Evolutionary conservation across 2,113 vertebrate genomes (phyloP).

Genomic region (Syrmaticus mikado): DNA sequence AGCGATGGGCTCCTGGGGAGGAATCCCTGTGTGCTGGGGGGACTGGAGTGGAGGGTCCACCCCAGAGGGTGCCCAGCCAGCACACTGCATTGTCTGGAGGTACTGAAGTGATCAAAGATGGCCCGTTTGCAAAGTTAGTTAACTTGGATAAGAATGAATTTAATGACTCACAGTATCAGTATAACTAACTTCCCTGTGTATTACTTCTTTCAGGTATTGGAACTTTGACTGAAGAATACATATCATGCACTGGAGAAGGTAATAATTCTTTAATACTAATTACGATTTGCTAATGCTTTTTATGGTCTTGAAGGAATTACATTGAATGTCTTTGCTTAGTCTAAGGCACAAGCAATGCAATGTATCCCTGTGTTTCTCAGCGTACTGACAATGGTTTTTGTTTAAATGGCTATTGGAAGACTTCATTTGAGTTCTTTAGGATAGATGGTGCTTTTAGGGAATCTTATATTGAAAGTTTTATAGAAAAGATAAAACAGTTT

Average conservation of each 20-base stretch:
- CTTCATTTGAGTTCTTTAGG: background rate
- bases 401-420: background rate
- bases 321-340: background rate
- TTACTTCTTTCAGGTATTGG: slow-evolving; percentile 42
- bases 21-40: background rate
- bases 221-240: slow-evolving; percentile 3
- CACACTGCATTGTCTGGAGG: background rate
- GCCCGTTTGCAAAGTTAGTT: background rate
- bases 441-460: background rate
- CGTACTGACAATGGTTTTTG: background rate
- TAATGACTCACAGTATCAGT: background rate
- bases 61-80: background rate
- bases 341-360: too few species aligned
- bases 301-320: rapidly evolving
- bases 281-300: background rate
- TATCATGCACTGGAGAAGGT: slow-evolving; percentile 46
- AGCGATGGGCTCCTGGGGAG: background rate
- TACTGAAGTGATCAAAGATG: background rate
- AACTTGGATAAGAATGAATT: background rate
- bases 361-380: background rate
- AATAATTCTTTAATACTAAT: background rate
- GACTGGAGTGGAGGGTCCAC: background rate
- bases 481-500: background rate
- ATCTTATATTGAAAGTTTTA: rapidly evolving
- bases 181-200: background rate